phyloP scores from a whole-genome alignment of 2,113 vertebrate species.

The Nannobrachium achirus region DNA sequence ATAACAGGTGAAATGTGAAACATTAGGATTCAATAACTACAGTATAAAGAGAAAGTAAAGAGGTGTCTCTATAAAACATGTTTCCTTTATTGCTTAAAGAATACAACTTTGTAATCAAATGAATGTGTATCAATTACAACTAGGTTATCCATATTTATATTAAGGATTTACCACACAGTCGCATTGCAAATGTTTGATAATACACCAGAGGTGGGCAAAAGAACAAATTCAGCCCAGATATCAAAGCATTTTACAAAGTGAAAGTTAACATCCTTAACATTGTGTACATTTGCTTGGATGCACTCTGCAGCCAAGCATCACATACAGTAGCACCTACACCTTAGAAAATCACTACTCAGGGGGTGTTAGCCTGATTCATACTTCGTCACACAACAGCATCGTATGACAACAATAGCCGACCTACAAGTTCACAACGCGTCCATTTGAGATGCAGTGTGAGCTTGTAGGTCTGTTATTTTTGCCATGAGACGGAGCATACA shows the following conservation, averaged over 20 bases:
- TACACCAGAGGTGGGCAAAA: slow-evolving; percentile 72
- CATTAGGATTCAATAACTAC: no score
- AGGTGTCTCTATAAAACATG: slow-evolving; percentile 87
- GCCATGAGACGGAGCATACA: no score
- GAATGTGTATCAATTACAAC: slow-evolving; percentile 82
- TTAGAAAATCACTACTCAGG: slow-evolving; percentile 48
- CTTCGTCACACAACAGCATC: no score
- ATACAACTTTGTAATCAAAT: slow-evolving; percentile 90
- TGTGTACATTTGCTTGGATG: slow-evolving; percentile 38
- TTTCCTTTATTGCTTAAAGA: slow-evolving; percentile 99
- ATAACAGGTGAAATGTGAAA: no score
- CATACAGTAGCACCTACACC: slow-evolving; percentile 62
- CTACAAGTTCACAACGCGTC: no score
- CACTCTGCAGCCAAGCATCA: slow-evolving; percentile 45
- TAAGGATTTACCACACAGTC: slow-evolving; percentile 84
- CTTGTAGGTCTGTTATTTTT: no score
- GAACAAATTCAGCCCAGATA: slow-evolving; percentile 81
- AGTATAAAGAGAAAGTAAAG: neutral
- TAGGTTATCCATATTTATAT: slow-evolving; percentile 85
- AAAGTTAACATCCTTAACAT: slow-evolving; percentile 46
- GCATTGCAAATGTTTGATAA: slow-evolving; percentile 86
- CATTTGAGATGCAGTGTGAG: no score
- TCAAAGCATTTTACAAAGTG: slow-evolving; percentile 71
- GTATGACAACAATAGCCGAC: no score
- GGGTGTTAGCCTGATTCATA: slow-evolving; percentile 16